Conservation (phyloP, 2,797 vertebrate genomes). For the Clarias fuscus region DNA sequence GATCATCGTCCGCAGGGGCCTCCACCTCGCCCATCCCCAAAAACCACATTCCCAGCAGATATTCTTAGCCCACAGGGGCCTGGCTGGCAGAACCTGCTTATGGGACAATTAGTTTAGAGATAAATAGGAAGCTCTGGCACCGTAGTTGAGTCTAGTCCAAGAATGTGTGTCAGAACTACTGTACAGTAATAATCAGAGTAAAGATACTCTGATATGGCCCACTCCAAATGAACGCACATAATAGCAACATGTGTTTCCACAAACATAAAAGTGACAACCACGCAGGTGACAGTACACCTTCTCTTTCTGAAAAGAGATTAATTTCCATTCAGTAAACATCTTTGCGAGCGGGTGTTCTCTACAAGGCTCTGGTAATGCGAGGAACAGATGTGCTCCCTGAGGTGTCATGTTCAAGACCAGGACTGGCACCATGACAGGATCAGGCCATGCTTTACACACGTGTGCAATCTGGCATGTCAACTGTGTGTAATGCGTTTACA, state of each 20-base stretch:
- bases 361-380: slow-evolving; percentile 21
- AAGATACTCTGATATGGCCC: not conserved
- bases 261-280: slow-evolving; percentile 19
- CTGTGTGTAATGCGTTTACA: not conserved
- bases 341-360: slow-evolving; percentile 5
- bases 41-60: slow-evolving; percentile 49
- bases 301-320: slow-evolving; percentile 11
- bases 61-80: slow-evolving; percentile 51
- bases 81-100: slow-evolving; percentile 20
- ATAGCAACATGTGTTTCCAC: not conserved
- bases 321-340: slow-evolving; percentile 23
- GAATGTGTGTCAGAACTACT: not conserved
- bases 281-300: slow-evolving; percentile 10
- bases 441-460: slow-evolving; percentile 33
- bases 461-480: slow-evolving; percentile 33
- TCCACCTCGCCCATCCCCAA: slow-evolving; percentile 41
- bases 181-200: not conserved
- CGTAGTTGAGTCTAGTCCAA: slow-evolving; percentile 9
- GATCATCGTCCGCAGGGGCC: slow-evolving; percentile 28
- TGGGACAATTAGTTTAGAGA: slow-evolving; percentile 33
- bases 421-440: slow-evolving; percentile 22
- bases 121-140: slow-evolving; percentile 28
- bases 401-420: slow-evolving; percentile 30
- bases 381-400: slow-evolving; percentile 33
- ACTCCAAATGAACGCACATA: not conserved